Evolutionary conservation across 2,113 vertebrate genomes (phyloP).

Genomic region (Nycticebus coucang): DNA sequence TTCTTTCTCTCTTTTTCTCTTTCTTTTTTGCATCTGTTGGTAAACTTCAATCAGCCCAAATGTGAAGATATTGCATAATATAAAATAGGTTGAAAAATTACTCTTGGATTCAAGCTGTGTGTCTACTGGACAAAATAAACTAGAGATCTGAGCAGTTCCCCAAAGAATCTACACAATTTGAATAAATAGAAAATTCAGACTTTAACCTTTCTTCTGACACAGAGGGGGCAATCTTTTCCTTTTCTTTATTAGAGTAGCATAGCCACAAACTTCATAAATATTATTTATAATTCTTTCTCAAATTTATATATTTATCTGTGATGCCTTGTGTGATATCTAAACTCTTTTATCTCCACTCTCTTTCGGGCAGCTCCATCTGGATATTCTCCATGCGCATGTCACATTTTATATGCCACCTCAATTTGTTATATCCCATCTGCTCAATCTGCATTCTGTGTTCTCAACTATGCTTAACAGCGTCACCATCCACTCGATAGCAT

Average conservation of each 20-base stretch:
- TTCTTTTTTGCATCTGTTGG: not conserved
- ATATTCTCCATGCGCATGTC: not conserved
- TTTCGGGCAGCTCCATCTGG: not conserved
- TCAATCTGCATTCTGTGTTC: not conserved
- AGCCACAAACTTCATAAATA: not conserved
- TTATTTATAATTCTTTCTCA: slow-evolving; percentile 5
- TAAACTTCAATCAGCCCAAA: not conserved
- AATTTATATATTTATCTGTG: not conserved
- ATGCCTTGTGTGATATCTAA: not conserved
- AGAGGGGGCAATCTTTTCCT: not conserved
- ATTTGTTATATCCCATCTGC: not conserved
- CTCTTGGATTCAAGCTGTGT: not conserved
- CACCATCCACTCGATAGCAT: not conserved
- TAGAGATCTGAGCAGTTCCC: not conserved
- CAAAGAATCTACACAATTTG: not conserved
- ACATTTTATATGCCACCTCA: not conserved
- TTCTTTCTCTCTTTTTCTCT: not conserved
- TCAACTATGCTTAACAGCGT: not conserved
- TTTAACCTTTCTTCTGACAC: not conserved
- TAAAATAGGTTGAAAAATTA: not conserved
- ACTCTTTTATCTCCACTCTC: not conserved
- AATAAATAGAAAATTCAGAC: not conserved
- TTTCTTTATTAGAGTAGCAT: not conserved
- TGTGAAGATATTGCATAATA: not conserved
- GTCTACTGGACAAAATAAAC: not conserved